These are phyloP conservation scores for Drosophila kikkawai DNA, from an alignment of 1,140 invertebrate species.

Conservation along the genomic window DNA sequence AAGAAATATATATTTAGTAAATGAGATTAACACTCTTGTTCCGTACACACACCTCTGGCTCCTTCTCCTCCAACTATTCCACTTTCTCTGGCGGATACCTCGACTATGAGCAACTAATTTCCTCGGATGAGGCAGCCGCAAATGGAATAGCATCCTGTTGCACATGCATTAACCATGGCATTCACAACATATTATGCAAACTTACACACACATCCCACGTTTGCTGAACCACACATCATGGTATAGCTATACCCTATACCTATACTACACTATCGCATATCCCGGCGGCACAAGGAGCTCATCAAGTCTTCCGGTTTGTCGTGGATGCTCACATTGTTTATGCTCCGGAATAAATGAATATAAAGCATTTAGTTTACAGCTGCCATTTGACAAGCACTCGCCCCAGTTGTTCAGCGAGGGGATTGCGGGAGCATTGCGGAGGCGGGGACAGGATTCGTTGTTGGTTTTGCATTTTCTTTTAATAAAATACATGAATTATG, in stretches of 20 bases:
- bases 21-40: neutral
- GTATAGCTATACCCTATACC: neutral
- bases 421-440: conserved; percentile 1
- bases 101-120: conserved; percentile 54
- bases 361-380: conserved; percentile 72
- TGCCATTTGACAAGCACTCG: conserved; percentile 66
- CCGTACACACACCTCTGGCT: too few relatives aligned
- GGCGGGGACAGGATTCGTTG: conserved; percentile 26
- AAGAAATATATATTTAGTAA: neutral
- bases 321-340: conserved; percentile 54
- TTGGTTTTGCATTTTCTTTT: conserved; percentile 64
- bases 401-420: conserved; percentile 23
- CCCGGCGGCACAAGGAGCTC: conserved; percentile 33
- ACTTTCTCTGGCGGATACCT: conserved; percentile 13
- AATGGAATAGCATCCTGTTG: conserved; percentile 50
- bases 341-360: conserved; percentile 71
- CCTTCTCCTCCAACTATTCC: neutral
- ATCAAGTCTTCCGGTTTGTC: conserved; percentile 45
- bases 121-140: conserved; percentile 39
- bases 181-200: conserved; percentile 50
- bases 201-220: conserved; percentile 36
- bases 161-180: conserved; percentile 55
- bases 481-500: conserved; percentile 74
- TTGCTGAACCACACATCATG: neutral
- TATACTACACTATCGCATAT: conserved; percentile 16